phyloP scores from a whole-genome alignment of 2,888 invertebrate species.

The Plagiodera versicolora region DNA sequence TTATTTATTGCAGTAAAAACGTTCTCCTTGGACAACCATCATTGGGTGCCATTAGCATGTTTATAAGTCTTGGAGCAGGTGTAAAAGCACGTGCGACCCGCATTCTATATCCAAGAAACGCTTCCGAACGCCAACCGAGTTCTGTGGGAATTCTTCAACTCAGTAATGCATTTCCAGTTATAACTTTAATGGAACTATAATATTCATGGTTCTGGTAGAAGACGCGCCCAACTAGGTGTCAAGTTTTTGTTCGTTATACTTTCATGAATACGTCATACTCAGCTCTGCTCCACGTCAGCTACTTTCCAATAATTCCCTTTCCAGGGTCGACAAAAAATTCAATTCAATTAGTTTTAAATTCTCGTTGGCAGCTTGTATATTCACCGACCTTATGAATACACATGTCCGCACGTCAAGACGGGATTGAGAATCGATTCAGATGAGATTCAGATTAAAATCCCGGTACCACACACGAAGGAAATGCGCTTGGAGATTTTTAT shows the following conservation, averaged over 20 bases:
- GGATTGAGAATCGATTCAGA: constrained; percentile 45
- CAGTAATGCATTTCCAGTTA: constrained; percentile 1
- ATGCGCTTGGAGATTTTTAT: background rate
- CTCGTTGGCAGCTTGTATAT: background rate
- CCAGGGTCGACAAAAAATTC: background rate
- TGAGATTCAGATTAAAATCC: constrained; percentile 47
- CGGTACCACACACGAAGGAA: constrained; percentile 50
- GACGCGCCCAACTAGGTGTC: background rate
- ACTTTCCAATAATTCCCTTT: no score
- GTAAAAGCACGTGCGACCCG: constrained; percentile 27
- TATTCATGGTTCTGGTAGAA: background rate
- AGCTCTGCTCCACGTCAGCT: no score
- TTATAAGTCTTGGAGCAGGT: constrained; percentile 36
- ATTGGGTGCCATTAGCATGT: constrained; percentile 16
- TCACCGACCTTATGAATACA: constrained; percentile 24
- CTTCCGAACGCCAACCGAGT: background rate
- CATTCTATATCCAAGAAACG: constrained; percentile 36
- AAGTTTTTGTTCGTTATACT: no score
- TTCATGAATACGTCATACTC: no score
- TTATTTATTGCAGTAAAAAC: no score
- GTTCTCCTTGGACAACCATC: no score
- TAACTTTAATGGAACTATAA: background rate
- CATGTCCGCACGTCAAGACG: constrained; percentile 26
- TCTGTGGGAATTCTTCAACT: constrained; percentile 7
- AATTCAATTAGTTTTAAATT: background rate